Evolutionary conservation across 2,797 vertebrate species (phyloP), one percentile per base, ranked within the genome.

Genomic region (Molossus molossus): DNA sequence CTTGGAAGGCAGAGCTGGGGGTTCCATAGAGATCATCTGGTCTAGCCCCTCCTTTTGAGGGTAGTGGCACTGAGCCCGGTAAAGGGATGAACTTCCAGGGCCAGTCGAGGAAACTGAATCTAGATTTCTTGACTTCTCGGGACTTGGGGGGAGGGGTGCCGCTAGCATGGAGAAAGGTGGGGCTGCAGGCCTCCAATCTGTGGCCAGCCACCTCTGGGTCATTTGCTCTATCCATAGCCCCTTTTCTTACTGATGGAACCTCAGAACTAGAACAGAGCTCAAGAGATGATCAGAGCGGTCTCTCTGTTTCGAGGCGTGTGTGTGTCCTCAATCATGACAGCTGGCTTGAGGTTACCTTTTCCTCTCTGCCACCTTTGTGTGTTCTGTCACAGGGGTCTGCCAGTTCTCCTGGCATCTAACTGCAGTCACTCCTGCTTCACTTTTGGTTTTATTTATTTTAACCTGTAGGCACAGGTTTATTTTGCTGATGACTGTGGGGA

Each of bases 381-480:
- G 45, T 23, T 83, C 58, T 53, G 10, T 6, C 20, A 3, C 75
- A 23, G 2, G 18, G 45, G 8, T 57, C 21, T 37, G 23, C 40
- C 37, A 17, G 60, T 72, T 94, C 29, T 62, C 20, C 14, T 53
- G 40, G 25, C 45, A 21, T 89, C 75, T 57, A 60, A 23, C 17
- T 50, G 25, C 10, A 89, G 67, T 70, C 50, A 57, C 76, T 86
- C 15, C 27, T 85, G 29, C 12, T 91, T 94, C 48, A 20, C 21
- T 93, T 91, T 94, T 72, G 62, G 6, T 79, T 83, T 81, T 53
- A 64, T 95, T 89, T 84, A 77, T 62, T 84, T 94, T 90, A 58
- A 73, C 55, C 67, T 84, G 21, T 79, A 90, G 73, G 70, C 23
- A 79, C 55, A 70, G 45, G 20, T 33, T 86, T 65, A 25, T 40